phyloP scores from a whole-genome alignment of 1,140 invertebrate genomes.

The Bradysia coprophila region DNA sequence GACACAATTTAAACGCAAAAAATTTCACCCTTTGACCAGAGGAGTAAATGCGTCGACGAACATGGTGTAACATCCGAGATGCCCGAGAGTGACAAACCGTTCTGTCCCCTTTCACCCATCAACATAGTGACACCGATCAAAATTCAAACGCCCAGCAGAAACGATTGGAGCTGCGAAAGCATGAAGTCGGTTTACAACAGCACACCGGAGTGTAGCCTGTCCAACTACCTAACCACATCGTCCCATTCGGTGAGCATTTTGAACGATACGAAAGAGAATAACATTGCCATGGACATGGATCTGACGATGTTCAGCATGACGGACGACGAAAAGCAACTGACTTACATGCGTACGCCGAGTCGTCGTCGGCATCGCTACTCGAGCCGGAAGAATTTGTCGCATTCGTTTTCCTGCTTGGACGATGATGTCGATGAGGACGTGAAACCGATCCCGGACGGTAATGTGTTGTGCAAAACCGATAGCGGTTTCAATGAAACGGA shows the following conservation, averaged over 20 bases:
- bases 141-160: slow-evolving; percentile 4
- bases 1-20: no score
- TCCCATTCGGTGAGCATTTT: no score
- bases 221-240: not conserved
- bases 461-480: slow-evolving; percentile 13
- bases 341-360: slow-evolving; percentile 13
- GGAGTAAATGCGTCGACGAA: no score
- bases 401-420: slow-evolving; percentile 15
- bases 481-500: slow-evolving; percentile 21
- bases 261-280: no score
- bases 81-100: not conserved
- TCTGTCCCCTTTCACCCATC: not conserved
- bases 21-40: no score
- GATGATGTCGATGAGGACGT: slow-evolving; percentile 7
- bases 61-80: not conserved
- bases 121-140: slow-evolving; percentile 6
- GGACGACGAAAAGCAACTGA: slow-evolving; percentile 10
- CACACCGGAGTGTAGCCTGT: not conserved
- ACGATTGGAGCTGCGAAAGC: slow-evolving; percentile 3
- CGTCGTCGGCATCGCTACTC: slow-evolving; percentile 10
- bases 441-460: not conserved
- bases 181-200: not conserved
- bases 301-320: no score
- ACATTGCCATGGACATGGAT: no score
- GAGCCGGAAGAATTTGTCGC: slow-evolving; percentile 20